phyloP scores from a whole-genome alignment of 2,113 vertebrate species.

The Coracopsis vasa region DNA sequence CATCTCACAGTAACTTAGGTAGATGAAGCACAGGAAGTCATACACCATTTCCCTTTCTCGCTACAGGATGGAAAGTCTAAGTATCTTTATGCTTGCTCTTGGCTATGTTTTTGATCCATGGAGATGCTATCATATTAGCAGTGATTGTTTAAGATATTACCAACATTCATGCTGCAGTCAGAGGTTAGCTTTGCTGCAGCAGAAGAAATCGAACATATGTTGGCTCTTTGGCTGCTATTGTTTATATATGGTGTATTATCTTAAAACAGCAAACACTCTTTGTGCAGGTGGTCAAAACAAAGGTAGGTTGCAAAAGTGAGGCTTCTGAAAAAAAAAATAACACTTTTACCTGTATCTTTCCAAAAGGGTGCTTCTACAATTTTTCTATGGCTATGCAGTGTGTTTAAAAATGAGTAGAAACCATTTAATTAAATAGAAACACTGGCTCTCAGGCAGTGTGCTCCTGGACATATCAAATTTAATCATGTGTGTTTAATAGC shows the following conservation, averaged over 20 bases:
- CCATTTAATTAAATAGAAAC: background rate
- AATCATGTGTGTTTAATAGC: background rate
- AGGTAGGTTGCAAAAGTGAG: background rate
- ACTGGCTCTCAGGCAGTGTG: background rate
- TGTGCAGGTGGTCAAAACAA: background rate
- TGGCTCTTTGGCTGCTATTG: background rate
- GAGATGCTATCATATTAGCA: background rate
- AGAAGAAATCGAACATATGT: background rate
- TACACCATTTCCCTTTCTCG: background rate
- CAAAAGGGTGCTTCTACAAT: background rate
- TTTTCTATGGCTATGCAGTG: background rate
- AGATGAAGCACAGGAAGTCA: background rate
- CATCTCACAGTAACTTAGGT: background rate
- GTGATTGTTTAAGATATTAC: background rate
- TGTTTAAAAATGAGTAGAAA: background rate
- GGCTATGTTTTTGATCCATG: background rate
- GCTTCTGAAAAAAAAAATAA: background rate
- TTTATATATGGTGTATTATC: background rate
- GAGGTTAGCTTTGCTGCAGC: background rate
- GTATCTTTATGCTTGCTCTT: background rate
- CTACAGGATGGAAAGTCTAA: background rate
- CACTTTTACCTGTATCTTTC: background rate
- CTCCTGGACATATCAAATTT: background rate
- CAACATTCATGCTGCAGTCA: background rate
- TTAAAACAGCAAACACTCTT: background rate